Evolutionary conservation across 2,797 vertebrate genomes (phyloP).

Genomic region (Cottoperca gobio): DNA sequence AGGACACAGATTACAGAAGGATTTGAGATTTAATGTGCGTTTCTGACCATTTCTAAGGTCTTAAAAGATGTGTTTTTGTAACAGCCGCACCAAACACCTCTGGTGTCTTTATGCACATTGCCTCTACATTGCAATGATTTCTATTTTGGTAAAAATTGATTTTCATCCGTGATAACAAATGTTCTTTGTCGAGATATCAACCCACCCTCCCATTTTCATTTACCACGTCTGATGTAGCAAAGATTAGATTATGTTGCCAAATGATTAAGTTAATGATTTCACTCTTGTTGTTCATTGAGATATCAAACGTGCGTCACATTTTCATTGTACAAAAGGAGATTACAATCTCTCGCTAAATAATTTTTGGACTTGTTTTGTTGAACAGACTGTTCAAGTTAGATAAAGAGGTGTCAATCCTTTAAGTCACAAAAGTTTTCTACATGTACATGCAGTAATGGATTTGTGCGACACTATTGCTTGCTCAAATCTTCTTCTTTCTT

Average conservation of each 20-base stretch:
- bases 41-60: slow-evolving; percentile 6
- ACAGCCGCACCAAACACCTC: slow-evolving; percentile 42
- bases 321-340: slow-evolving; percentile 52
- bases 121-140: slow-evolving; percentile 44
- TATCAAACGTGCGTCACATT: slow-evolving; percentile 62
- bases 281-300: slow-evolving; percentile 71
- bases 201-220: slow-evolving; percentile 71
- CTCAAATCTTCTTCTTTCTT: background rate
- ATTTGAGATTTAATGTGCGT: slow-evolving; percentile 26
- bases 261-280: slow-evolving; percentile 75
- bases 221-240: slow-evolving; percentile 69
- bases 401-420: slow-evolving; percentile 42
- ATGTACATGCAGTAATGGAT: background rate
- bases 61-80: slow-evolving; percentile 18
- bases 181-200: slow-evolving; percentile 67
- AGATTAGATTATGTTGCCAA: slow-evolving; percentile 77
- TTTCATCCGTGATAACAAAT: slow-evolving; percentile 75
- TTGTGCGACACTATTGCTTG: background rate
- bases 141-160: slow-evolving; percentile 66
- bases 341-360: slow-evolving; percentile 58
- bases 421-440: slow-evolving; percentile 17
- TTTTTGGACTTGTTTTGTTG: slow-evolving; percentile 47
- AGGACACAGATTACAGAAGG: slow-evolving; percentile 35
- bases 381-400: slow-evolving; percentile 48
- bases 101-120: slow-evolving; percentile 37